phyloP scores from a whole-genome alignment of 2,888 invertebrate genomes.

The Lathronympha strigana region DNA sequence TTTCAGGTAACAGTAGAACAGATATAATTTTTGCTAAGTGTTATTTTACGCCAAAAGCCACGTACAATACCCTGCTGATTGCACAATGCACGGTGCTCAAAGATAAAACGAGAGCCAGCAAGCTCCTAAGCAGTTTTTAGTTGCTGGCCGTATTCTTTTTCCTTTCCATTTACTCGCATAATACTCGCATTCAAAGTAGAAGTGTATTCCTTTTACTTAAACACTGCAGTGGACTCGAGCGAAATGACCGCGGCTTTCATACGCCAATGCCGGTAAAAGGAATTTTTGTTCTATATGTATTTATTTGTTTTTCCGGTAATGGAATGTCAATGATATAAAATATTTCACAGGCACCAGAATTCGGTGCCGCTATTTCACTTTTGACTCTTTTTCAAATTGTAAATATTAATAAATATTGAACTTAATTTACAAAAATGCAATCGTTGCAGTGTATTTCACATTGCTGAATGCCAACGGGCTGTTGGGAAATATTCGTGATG shows the following conservation, averaged over 20 bases:
- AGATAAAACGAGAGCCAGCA: constrained; percentile 46
- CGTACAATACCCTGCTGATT: constrained; percentile 39
- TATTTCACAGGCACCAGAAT: constrained; percentile 41
- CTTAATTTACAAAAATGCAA: constrained; percentile 36
- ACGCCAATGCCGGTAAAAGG: constrained; percentile 36
- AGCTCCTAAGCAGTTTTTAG: constrained; percentile 51
- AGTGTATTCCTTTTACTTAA: constrained; percentile 45
- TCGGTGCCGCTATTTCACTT: constrained; percentile 24
- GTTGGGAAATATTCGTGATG: constrained; percentile 63
- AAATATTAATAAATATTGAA: constrained; percentile 43
- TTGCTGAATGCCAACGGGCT: constrained; percentile 58
- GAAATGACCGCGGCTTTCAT: constrained; percentile 41
- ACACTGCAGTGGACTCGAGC: constrained; percentile 39
- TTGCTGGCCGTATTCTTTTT: constrained; percentile 53
- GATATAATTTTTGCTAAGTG: constrained; percentile 42
- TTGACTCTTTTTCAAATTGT: constrained; percentile 40
- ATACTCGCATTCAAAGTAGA: constrained; percentile 53
- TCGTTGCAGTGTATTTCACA: constrained; percentile 49
- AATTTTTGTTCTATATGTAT: constrained; percentile 33
- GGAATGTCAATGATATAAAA: constrained; percentile 50
- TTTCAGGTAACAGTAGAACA: not conserved
- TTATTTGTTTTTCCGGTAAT: constrained; percentile 43
- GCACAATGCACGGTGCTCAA: constrained; percentile 46
- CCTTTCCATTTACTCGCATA: constrained; percentile 51
- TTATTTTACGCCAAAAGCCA: constrained; percentile 41